Evolutionary conservation across 2,113 vertebrate species (phyloP).

Genomic region (Crypturellus undulatus): DNA sequence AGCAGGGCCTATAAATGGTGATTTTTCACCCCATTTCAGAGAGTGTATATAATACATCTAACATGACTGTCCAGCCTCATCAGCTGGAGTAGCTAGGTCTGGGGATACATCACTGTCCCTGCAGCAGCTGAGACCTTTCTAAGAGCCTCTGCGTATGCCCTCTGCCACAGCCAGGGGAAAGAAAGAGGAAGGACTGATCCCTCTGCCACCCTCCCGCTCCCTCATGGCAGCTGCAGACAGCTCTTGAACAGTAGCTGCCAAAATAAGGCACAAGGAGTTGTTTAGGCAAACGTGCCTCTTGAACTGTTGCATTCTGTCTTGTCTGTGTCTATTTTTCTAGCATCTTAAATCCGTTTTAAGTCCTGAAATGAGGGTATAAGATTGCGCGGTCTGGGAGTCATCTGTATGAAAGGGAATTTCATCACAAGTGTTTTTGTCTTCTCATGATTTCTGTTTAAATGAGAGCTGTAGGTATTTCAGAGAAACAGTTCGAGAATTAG

Average conservation of each 20-base stretch:
- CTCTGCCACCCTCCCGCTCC: not conserved
- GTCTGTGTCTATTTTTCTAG: not conserved
- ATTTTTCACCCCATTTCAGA: not conserved
- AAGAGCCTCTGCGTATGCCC: not conserved
- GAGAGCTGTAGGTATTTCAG: not conserved
- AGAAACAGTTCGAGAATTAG: not conserved
- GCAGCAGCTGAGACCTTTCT: accelerated
- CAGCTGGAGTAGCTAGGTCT: not conserved
- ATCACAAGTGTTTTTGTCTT: not conserved
- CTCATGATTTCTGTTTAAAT: not conserved
- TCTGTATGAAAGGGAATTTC: not conserved
- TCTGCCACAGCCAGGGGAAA: not conserved
- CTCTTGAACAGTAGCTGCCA: constrained; percentile 14
- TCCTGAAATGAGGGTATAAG: not conserved
- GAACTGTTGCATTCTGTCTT: constrained; percentile 2
- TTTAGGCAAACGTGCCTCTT: not conserved
- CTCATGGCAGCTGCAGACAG: not conserved
- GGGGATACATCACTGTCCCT: accelerated
- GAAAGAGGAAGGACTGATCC: not conserved
- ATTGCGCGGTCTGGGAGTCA: not conserved
- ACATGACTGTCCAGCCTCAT: not conserved
- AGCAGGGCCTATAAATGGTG: not conserved
- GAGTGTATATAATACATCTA: not conserved
- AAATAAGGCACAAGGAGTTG: not conserved
- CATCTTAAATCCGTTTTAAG: not conserved